Evolutionary conservation across 2,113 vertebrate genomes (phyloP).

Genomic region (Xerus inauris): DNA sequence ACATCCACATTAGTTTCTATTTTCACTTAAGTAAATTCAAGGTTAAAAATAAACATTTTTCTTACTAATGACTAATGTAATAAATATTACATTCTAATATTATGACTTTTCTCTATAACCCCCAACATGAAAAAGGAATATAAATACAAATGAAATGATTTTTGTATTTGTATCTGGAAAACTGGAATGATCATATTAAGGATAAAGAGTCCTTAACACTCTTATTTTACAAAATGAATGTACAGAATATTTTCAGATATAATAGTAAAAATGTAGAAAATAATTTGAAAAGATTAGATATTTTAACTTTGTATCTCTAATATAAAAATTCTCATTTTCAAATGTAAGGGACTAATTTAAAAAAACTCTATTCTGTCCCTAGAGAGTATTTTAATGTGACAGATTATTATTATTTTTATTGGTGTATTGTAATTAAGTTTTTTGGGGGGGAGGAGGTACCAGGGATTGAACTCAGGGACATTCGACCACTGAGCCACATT

Average conservation of each 20-base stretch:
- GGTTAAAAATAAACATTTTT: not conserved
- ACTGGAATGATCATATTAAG: conserved; percentile 16
- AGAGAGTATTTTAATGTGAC: conserved; percentile 10
- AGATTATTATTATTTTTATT: not conserved
- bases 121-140: not conserved
- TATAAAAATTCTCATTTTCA: conserved; percentile 42
- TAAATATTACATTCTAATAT: not conserved
- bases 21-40: not conserved
- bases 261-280: conserved; percentile 24
- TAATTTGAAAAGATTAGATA: conserved; percentile 26
- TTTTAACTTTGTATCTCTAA: conserved; percentile 31
- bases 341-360: conserved; percentile 42
- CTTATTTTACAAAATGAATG: not conserved
- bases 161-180: too few species aligned
- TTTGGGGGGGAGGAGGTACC: too few species aligned
- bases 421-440: too few species aligned
- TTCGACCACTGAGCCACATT: too few species aligned
- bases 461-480: too few species aligned
- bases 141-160: not conserved
- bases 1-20: conserved; percentile 34
- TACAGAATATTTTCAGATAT: not conserved
- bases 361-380: not conserved
- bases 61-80: not conserved
- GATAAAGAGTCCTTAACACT: not conserved
- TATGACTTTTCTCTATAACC: not conserved